These are phyloP conservation scores for Holothuria glaberrima DNA, from an alignment of 35 echinoderm and acorn worm species.

Conservation along the genomic window DNA sequence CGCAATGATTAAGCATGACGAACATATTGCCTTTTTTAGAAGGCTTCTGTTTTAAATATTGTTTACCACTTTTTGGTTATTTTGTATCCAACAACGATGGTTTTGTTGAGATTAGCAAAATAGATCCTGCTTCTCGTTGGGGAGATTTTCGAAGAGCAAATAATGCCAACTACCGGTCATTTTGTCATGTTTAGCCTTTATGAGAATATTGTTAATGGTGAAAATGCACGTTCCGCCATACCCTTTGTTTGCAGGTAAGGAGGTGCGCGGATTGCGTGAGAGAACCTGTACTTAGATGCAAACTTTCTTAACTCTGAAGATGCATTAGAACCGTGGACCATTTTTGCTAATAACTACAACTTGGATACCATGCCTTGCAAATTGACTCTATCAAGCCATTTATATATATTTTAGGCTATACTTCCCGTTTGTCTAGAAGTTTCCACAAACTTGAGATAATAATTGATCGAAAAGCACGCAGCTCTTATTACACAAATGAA, in stretches of 20 bases:
- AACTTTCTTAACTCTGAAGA: too few species aligned
- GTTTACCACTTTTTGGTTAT: not conserved
- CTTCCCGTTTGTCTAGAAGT: not conserved
- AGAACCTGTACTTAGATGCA: too few species aligned
- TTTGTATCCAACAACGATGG: too few species aligned
- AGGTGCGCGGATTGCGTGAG: too few species aligned
- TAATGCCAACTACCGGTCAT: too few species aligned
- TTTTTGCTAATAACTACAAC: conserved; percentile 19
- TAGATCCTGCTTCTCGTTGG: too few species aligned
- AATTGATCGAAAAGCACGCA: conserved; percentile 9
- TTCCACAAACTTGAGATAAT: conserved; percentile 22
- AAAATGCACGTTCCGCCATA: too few species aligned
- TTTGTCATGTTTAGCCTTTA: too few species aligned
- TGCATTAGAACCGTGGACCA: conserved; percentile 22
- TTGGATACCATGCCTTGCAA: conserved; percentile 45
- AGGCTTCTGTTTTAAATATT: not conserved
- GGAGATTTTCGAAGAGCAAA: too few species aligned
- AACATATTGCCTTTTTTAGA: not conserved
- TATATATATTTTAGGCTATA: not conserved
- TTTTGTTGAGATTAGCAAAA: too few species aligned
- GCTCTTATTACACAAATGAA: conserved; percentile 16
- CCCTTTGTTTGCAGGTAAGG: too few species aligned
- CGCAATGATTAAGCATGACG: not conserved
- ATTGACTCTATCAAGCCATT: conserved; percentile 6
- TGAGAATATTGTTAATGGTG: too few species aligned